Conservation (phyloP, 2,888 invertebrate species). For the Hypsopygia costalis region DNA sequence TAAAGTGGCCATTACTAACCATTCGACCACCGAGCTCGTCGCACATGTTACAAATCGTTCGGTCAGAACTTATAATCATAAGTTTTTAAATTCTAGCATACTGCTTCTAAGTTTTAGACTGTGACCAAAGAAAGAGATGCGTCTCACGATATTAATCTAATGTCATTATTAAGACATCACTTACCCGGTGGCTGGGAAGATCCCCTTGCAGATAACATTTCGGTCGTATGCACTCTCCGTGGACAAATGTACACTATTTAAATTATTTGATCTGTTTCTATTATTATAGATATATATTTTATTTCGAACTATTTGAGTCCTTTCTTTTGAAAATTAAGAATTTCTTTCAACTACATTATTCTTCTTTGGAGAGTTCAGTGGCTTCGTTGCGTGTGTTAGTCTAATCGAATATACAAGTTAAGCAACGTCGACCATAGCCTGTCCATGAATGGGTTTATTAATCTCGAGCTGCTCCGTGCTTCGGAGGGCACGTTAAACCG, state of each 20-base stretch:
- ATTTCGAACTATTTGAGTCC: conserved; percentile 16
- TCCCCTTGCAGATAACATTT: conserved; percentile 57
- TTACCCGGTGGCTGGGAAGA: conserved; percentile 74
- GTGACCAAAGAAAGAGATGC: conserved; percentile 52
- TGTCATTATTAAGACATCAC: conserved; percentile 79
- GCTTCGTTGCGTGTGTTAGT: too few relatives aligned
- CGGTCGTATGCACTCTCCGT: conserved; percentile 57
- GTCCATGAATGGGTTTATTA: too few relatives aligned
- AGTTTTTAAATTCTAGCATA: not conserved
- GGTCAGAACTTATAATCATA: too few relatives aligned
- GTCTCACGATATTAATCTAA: conserved; percentile 70
- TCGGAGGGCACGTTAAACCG: too few relatives aligned
- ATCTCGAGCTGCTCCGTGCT: too few relatives aligned
- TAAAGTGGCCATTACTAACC: too few relatives aligned
- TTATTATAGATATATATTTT: conserved; percentile 20
- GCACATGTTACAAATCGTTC: too few relatives aligned
- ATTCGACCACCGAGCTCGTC: too few relatives aligned
- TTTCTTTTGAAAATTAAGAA: conserved; percentile 25
- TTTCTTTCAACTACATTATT: too few relatives aligned
- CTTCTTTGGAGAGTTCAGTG: too few relatives aligned
- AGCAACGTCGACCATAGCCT: too few relatives aligned
- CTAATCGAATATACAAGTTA: too few relatives aligned
- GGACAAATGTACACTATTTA: conserved; percentile 45
- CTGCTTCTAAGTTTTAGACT: not conserved
- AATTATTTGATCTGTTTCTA: conserved; percentile 25